These are phyloP conservation scores for Sebastolobus altivelis DNA, from an alignment of 2,797 vertebrate genomes.

Conservation along the genomic window DNA sequence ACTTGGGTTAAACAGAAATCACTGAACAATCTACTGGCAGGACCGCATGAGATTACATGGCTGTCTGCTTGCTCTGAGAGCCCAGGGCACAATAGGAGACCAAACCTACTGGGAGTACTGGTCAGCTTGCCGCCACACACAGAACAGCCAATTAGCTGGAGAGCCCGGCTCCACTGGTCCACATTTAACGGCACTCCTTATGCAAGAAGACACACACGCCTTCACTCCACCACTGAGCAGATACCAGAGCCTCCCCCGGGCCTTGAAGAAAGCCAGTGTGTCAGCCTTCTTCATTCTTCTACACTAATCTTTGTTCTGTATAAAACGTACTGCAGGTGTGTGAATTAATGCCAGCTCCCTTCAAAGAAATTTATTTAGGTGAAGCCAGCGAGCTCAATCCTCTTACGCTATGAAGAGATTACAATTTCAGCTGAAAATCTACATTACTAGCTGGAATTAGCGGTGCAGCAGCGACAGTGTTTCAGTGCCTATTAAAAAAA, in stretches of 20 bases:
- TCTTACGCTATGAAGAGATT: conserved; percentile 73
- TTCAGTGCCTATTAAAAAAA: conserved; percentile 52
- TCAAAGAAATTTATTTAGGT: conserved; percentile 72
- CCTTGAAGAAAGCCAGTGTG: conserved; percentile 45
- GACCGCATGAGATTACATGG: conserved; percentile 25
- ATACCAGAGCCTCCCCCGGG: conserved; percentile 36
- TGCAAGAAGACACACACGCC: conserved; percentile 25
- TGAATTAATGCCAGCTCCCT: conserved; percentile 55
- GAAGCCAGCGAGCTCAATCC: conserved; percentile 64
- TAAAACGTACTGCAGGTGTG: conserved; percentile 60
- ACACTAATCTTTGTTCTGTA: conserved; percentile 55
- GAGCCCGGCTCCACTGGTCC: conserved; percentile 38
- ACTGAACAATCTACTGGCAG: conserved; percentile 22
- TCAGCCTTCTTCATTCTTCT: conserved; percentile 47
- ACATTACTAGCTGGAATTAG: conserved; percentile 61
- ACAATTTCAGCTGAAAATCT: conserved; percentile 70
- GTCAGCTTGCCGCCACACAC: conserved; percentile 44
- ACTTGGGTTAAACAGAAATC: conserved; percentile 22
- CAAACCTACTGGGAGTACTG: conserved; percentile 38
- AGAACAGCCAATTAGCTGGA: conserved; percentile 60
- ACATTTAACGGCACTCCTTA: conserved; percentile 33
- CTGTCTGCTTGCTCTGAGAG: conserved; percentile 35
- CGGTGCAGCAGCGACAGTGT: conserved; percentile 44
- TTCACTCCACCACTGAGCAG: conserved; percentile 18
- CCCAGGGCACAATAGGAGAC: conserved; percentile 34